Evolutionary conservation across 1,140 invertebrate species (phyloP).

Genomic region (Daktulosphaira vitifoliae): DNA sequence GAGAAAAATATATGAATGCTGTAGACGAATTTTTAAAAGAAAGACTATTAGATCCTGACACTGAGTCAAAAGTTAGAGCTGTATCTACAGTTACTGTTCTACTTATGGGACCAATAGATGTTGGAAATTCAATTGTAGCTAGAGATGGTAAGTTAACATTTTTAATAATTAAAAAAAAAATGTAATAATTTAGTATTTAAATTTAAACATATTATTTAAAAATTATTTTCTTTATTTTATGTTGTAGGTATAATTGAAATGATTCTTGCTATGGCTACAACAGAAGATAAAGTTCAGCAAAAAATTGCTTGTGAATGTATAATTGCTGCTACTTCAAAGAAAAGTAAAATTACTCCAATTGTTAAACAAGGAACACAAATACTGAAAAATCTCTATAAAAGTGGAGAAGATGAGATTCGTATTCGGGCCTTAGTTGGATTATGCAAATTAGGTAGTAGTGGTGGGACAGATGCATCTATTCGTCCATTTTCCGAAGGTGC

Average conservation of each 20-base stretch:
- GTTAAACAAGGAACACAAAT: conserved; percentile 87
- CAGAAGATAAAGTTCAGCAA: conserved; percentile 74
- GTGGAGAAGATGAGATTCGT: conserved; percentile 81
- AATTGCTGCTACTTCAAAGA: conserved; percentile 92
- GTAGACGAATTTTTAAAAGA: conserved; percentile 84
- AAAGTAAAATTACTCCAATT: conserved; percentile 89
- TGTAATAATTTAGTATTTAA: neutral
- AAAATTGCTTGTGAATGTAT: conserved; percentile 92
- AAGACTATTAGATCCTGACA: conserved; percentile 71
- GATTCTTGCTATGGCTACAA: conserved; percentile 93
- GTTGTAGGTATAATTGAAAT: conserved; percentile 81
- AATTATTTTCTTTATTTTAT: neutral
- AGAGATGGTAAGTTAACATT: conserved; percentile 53
- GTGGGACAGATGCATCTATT: conserved; percentile 90
- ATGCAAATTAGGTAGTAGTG: conserved; percentile 92
- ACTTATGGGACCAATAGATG: conserved; percentile 82
- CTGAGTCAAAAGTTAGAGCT: conserved; percentile 82
- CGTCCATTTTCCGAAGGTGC: conserved; percentile 92
- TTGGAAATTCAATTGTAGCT: conserved; percentile 85
- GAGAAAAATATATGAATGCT: conserved; percentile 64
- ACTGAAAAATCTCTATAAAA: conserved; percentile 86
- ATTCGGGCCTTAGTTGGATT: conserved; percentile 85
- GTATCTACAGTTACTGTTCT: conserved; percentile 83
- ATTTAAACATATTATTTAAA: too few species aligned
- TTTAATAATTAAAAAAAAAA: neutral